Evolutionary conservation across 2,888 invertebrate species (phyloP).

Genomic region (Thymelicus lineola): DNA sequence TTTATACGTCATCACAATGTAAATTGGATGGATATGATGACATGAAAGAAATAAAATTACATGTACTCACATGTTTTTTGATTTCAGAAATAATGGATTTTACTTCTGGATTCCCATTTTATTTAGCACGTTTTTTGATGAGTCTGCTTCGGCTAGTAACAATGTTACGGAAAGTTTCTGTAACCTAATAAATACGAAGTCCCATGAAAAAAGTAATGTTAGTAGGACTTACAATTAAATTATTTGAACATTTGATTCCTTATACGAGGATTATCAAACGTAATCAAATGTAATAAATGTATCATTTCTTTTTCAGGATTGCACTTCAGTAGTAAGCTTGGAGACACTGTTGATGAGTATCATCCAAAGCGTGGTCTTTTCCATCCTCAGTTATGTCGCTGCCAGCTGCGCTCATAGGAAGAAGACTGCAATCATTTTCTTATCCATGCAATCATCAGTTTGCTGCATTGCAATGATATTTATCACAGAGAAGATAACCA

Average conservation of each 20-base stretch:
- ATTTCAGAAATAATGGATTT: conserved; percentile 69
- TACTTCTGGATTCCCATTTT: conserved; percentile 74
- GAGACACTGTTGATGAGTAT: conserved; percentile 46
- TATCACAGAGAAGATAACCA: conserved; percentile 48
- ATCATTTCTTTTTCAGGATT: conserved; percentile 13
- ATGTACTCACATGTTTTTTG: neutral
- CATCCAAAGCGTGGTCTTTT: conserved; percentile 50
- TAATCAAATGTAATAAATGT: too few relatives aligned
- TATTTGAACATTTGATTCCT: too few relatives aligned
- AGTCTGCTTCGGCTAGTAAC: neutral
- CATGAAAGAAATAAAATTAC: too few relatives aligned
- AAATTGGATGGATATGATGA: too few relatives aligned
- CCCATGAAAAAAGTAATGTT: neutral
- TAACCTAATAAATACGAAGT: conserved; percentile 6
- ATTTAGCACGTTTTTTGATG: conserved; percentile 14
- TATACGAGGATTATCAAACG: too few relatives aligned
- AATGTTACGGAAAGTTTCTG: conserved; percentile 16
- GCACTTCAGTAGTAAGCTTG: conserved; percentile 2
- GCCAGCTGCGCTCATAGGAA: conserved; percentile 52
- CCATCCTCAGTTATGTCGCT: conserved; percentile 49
- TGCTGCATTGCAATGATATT: conserved; percentile 50
- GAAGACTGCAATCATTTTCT: conserved; percentile 50
- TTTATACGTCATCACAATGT: too few relatives aligned
- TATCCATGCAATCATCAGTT: conserved; percentile 46
- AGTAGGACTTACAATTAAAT: neutral